Base-by-base conservation (phyloP, 1,140 invertebrate species). In the Centruroides vittatus region DNA sequence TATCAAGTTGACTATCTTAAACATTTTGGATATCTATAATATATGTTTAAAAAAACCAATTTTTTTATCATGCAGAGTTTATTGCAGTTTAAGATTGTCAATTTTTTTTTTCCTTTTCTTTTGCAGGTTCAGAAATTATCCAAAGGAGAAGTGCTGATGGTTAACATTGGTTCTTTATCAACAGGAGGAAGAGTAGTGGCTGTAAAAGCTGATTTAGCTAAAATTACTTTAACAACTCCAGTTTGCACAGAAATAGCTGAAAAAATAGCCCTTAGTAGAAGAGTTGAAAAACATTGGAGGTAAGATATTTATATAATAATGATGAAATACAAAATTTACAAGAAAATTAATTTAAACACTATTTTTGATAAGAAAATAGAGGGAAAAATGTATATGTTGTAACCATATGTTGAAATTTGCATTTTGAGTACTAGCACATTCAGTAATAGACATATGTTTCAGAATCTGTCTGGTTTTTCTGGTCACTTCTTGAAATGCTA, bases 201-300 rank as follows among this genome's bases (percentile, higher is more conserved):
- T 35, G 95, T 97, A 0, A 97, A 89, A 73, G 91, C 86, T 68
- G 96, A 99, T 84, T 86, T 98, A 73, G 95, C 95, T 4, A 99
- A 99, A 75, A 97, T 99, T 62, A 85, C 88, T 50, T 79, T 99
- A 35, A 97, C 92, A 12, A 94, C 88, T 76, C 97, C 97, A 3
- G 97, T 99, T 0, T 99, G 97, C 73, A 99, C 96, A 36, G 96
- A 98, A 77, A 85, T 97, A 63, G 92, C 91, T 59, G 96, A 99
- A 73, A 99, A 99, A 74, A 98, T 99, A 70, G 96, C 97, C 9
- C 80, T 99, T 4, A 97, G 93, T 73, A 82, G 97, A 72, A 82
- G 95, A 76, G 92, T 99, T 51, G 97, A 99, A 67, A 98, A 98
- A 73, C 95, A 99, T 82, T 99, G 97, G 96, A 86, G 96, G 86